A percentile compares a stretch with the other conserved stretches of the same genome.
Evolutionary conservation across 37 sponge, comb jelly and placozoan genomes (phyloP).

Genomic region (Dysidea cf. avara): DNA sequence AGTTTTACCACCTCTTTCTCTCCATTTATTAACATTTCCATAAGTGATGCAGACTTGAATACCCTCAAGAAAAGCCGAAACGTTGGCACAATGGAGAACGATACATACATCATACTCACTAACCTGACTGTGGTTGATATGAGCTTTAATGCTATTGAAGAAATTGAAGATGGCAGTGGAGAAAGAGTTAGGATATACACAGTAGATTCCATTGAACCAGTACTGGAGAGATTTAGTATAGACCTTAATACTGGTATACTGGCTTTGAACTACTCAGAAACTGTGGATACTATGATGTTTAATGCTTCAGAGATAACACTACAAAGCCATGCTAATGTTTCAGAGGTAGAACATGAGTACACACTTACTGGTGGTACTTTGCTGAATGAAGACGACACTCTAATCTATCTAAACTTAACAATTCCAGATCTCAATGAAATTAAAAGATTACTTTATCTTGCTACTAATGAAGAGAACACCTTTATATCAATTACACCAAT

Average conservation of each 20-base stretch:
- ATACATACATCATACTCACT: constrained; percentile 54
- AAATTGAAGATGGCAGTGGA: constrained; percentile 36
- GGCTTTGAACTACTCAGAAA: constrained; percentile 78
- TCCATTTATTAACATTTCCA: constrained; percentile 36
- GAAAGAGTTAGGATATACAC: constrained; percentile 21
- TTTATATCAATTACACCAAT: constrained; percentile 43
- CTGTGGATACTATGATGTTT: constrained; percentile 65
- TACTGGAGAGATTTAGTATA: constrained; percentile 56
- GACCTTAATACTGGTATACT: constrained; percentile 67
- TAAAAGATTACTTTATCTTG: constrained; percentile 69
- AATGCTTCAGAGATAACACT: constrained; percentile 64
- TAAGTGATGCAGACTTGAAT: constrained; percentile 67
- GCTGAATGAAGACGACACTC: constrained; percentile 42
- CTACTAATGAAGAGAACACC: constrained; percentile 62
- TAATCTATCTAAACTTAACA: constrained; percentile 42
- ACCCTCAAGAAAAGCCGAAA: constrained; percentile 53
- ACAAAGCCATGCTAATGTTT: constrained; percentile 41
- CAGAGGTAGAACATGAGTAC: constrained; percentile 1
- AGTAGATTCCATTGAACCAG: constrained; percentile 61
- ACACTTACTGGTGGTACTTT: constrained; percentile 62
- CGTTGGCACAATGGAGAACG: constrained; percentile 44
- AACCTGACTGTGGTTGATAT: constrained; percentile 59
- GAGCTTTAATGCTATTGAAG: constrained; percentile 47
- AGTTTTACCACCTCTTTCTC: constrained; percentile 3
- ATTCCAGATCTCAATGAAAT: constrained; percentile 77